These are phyloP conservation scores for Galerucella calmariensis DNA, from an alignment of 2,888 invertebrate genomes.

Conservation along the genomic window DNA sequence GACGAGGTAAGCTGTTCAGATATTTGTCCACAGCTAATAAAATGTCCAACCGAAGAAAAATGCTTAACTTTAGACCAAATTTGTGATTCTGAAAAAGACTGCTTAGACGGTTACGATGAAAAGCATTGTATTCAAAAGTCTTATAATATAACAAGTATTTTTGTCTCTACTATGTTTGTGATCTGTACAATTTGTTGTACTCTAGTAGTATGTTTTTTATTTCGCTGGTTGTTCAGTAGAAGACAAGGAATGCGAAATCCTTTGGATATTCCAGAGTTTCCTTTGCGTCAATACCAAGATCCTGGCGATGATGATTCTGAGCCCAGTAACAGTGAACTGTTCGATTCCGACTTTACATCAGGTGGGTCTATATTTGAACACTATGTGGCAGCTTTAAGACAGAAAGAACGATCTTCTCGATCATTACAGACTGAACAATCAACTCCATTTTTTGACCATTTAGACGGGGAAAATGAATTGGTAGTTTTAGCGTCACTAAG, in stretches of 20 bases:
- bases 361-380: constrained; percentile 44
- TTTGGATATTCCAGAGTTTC: constrained; percentile 35
- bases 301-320: constrained; percentile 22
- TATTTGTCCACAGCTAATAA: constrained; percentile 35
- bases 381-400: constrained; percentile 39
- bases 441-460: constrained; percentile 35
- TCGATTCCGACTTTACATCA: constrained; percentile 39
- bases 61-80: constrained; percentile 37
- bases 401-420: constrained; percentile 29
- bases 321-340: constrained; percentile 25
- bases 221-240: constrained; percentile 39
- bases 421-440: constrained; percentile 17
- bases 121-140: constrained; percentile 26
- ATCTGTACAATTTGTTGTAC: constrained; percentile 39
- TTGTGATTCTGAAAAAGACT: constrained; percentile 36
- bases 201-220: constrained; percentile 38
- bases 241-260: constrained; percentile 25
- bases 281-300: constrained; percentile 37
- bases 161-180: constrained; percentile 31
- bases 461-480: constrained; percentile 44
- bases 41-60: constrained; percentile 38
- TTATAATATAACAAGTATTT: constrained; percentile 3
- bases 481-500: constrained; percentile 44
- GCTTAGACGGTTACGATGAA: constrained; percentile 39
- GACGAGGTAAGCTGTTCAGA: constrained; percentile 42